Percentiles rank a stretch among this genome's conserved stretches.
phyloP scores from a whole-genome alignment of 2,797 vertebrate genomes.

The Enteromius radiatus region DNA sequence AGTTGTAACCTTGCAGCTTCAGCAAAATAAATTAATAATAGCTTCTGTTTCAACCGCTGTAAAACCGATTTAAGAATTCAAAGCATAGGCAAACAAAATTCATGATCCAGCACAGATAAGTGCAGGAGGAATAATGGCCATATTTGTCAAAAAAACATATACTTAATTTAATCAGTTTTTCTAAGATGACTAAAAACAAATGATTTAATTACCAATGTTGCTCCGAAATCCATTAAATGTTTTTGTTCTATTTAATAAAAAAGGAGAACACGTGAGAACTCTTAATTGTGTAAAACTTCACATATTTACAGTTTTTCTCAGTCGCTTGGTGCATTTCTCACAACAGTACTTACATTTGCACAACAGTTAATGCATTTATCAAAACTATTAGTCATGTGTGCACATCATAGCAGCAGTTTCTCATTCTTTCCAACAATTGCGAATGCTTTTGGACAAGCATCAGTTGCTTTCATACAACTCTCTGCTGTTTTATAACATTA shows the following conservation, averaged over 20 bases:
- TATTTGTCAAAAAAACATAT: neutral
- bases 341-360: no score
- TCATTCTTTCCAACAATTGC: no score
- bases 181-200: neutral
- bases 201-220: neutral
- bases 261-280: neutral
- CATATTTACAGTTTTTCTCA: no score
- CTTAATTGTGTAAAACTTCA: no score
- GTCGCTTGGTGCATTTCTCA: no score
- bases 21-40: conserved; percentile 41
- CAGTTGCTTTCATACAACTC: no score
- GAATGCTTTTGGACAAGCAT: no score
- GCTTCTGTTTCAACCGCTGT: conserved; percentile 16
- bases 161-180: neutral
- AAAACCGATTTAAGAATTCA: conserved; percentile 8
- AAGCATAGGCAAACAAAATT: neutral
- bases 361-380: no score
- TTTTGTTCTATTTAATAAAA: neutral
- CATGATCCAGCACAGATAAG: neutral
- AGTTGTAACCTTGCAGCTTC: conserved; percentile 54
- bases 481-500: no score
- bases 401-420: no score
- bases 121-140: neutral
- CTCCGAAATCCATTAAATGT: neutral
- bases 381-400: no score